Evolutionary conservation across 2,113 vertebrate species (phyloP).

Genomic region (Thalassarche chlororhynchos): DNA sequence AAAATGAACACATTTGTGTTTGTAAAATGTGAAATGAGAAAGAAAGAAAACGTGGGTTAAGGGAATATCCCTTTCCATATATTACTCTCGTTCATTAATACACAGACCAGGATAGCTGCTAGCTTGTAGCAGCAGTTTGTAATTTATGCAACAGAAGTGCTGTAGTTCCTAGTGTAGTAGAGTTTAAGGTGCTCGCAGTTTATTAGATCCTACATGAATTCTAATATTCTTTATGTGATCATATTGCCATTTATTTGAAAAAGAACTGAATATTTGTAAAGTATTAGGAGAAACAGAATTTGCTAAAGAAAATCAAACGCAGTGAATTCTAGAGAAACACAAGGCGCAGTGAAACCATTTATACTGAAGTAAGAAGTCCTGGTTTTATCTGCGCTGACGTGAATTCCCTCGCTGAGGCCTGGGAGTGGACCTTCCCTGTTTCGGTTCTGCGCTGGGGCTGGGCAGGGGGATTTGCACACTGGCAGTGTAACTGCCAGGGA

Average conservation of each 20-base stretch:
- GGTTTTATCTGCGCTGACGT: fast-evolving
- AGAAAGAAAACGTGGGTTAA: no score
- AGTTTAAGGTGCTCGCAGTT: not conserved
- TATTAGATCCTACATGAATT: not conserved
- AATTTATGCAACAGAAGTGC: not conserved
- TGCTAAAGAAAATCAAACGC: not conserved
- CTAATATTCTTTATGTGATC: not conserved
- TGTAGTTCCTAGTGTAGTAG: not conserved
- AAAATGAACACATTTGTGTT: not conserved
- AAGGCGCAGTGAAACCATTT: not conserved
- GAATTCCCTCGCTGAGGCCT: not conserved
- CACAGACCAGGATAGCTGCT: not conserved
- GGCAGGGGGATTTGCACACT: not conserved
- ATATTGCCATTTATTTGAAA: not conserved
- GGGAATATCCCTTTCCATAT: not conserved
- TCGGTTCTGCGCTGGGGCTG: not conserved
- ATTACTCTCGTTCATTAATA: fast-evolving
- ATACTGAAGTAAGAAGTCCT: not conserved
- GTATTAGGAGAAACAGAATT: not conserved
- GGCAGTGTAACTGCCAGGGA: not conserved
- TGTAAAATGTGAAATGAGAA: not conserved
- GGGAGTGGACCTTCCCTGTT: not conserved
- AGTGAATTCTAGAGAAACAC: not conserved
- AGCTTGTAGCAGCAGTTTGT: not conserved
- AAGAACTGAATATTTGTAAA: not conserved